Percentiles rank a stretch among this genome's conserved stretches.
phyloP scores from a whole-genome alignment of 1,140 invertebrate genomes.

The Zaprionus vittiger region DNA sequence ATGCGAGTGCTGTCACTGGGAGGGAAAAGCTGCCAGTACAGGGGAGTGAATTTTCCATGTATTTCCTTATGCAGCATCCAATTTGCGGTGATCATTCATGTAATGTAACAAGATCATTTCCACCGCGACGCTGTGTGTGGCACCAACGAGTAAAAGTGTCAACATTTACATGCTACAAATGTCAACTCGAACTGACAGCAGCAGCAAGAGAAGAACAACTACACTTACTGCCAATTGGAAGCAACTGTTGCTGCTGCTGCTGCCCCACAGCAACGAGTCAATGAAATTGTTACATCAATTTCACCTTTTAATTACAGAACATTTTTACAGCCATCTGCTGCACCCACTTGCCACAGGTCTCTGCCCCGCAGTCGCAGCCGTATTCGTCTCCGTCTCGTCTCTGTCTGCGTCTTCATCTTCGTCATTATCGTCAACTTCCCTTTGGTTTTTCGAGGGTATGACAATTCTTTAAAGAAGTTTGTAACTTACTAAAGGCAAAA shows the following conservation, averaged over 20 bases:
- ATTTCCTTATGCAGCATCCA: slow-evolving; percentile 70
- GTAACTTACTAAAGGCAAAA: neutral
- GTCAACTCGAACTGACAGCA: slow-evolving; percentile 73
- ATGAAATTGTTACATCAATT: slow-evolving; percentile 74
- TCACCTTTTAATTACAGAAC: slow-evolving; percentile 76
- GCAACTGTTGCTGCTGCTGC: slow-evolving; percentile 57
- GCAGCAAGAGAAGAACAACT: slow-evolving; percentile 25
- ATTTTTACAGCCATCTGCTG: slow-evolving; percentile 68
- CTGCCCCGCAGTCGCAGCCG: neutral
- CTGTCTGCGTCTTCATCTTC: slow-evolving; percentile 15
- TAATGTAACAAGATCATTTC: slow-evolving; percentile 79
- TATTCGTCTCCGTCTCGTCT: slow-evolving; percentile 11
- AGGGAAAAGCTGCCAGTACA: slow-evolving; percentile 39
- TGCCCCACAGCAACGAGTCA: slow-evolving; percentile 30
- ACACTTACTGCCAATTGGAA: slow-evolving; percentile 47
- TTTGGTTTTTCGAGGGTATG: neutral
- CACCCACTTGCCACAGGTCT: slow-evolving; percentile 67
- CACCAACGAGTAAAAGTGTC: slow-evolving; percentile 74
- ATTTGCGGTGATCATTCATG: slow-evolving; percentile 83
- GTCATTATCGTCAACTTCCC: neutral
- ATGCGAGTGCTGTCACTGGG: slow-evolving; percentile 58
- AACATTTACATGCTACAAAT: slow-evolving; percentile 81
- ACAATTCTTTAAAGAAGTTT: neutral
- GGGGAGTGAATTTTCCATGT: slow-evolving; percentile 53
- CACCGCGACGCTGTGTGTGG: slow-evolving; percentile 63